These are phyloP conservation scores for Pristis pectinata DNA, from an alignment of 2,797 vertebrate genomes.

Conservation along the genomic window DNA sequence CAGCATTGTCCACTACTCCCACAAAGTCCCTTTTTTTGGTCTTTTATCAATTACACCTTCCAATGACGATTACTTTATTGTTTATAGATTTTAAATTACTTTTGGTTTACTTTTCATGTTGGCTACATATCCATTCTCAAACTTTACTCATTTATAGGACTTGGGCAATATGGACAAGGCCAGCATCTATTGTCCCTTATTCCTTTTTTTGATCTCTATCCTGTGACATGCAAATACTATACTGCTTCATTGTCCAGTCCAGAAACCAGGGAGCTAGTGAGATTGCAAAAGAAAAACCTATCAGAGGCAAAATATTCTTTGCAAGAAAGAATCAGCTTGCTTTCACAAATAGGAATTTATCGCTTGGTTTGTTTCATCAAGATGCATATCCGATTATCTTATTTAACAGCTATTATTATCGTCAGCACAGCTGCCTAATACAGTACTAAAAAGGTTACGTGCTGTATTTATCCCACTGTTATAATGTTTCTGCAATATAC, in stretches of 20 bases:
- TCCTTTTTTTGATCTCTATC: not conserved
- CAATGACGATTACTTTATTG: not conserved
- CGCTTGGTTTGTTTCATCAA: slow-evolving; percentile 27
- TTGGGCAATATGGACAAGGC: too few relatives aligned
- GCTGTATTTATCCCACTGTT: slow-evolving; percentile 30
- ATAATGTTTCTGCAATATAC: slow-evolving; percentile 31
- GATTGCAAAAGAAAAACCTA: not conserved
- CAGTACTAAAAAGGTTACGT: not conserved
- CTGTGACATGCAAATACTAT: not conserved
- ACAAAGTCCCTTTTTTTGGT: not conserved
- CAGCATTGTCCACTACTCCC: not conserved
- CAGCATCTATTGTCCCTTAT: not conserved
- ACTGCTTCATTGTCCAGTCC: not conserved
- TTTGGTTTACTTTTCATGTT: not conserved
- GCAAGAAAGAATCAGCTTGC: not conserved
- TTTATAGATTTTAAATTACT: not conserved
- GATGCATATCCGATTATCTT: slow-evolving; percentile 35
- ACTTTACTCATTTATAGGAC: not conserved
- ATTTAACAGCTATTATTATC: slow-evolving; percentile 32
- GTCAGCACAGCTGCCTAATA: slow-evolving; percentile 28
- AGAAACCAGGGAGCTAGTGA: not conserved
- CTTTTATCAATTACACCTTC: not conserved
- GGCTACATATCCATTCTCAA: not conserved
- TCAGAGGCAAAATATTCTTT: not conserved
- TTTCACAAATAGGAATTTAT: slow-evolving; percentile 30